phyloP scores from a whole-genome alignment of 2,888 invertebrate species.

The Fissipunctia ypsillon region DNA sequence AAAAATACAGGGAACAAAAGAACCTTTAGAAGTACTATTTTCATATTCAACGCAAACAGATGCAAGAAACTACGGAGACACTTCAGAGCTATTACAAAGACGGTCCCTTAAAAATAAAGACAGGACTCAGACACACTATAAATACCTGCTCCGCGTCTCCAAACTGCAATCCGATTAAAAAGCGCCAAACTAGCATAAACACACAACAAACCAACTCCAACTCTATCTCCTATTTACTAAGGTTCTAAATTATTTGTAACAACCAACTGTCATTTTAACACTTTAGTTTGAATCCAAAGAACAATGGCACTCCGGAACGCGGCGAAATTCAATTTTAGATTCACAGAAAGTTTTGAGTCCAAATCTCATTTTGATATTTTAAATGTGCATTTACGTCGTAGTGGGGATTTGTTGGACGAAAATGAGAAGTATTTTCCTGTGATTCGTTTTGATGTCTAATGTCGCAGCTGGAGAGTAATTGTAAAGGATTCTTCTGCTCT shows the following conservation, averaged over 20 bases:
- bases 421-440: conserved; percentile 64
- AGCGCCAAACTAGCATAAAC: conserved; percentile 54
- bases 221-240: conserved; percentile 33
- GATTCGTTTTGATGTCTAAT: conserved; percentile 46
- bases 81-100: conserved; percentile 30
- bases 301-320: conserved; percentile 72
- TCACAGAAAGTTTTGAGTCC: conserved; percentile 75
- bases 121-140: conserved; percentile 65
- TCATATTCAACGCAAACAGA: conserved; percentile 22
- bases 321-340: conserved; percentile 80
- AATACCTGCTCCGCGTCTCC: conserved; percentile 70
- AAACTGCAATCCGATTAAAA: conserved; percentile 77
- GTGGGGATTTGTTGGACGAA: conserved; percentile 65
- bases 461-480: conserved; percentile 27
- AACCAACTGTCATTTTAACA: conserved; percentile 65
- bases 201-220: conserved; percentile 33
- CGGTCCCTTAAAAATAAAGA: conserved; percentile 61
- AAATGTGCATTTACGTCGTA: conserved; percentile 73
- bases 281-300: conserved; percentile 73
- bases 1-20: conserved; percentile 4
- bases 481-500: neutral
- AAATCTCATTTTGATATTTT: conserved; percentile 79
- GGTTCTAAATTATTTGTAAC: conserved; percentile 49
- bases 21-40: neutral
- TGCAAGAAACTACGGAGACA: conserved; percentile 31